Evolutionary conservation across 2,888 invertebrate genomes (phyloP).

Genomic region (Lithophane socia): DNA sequence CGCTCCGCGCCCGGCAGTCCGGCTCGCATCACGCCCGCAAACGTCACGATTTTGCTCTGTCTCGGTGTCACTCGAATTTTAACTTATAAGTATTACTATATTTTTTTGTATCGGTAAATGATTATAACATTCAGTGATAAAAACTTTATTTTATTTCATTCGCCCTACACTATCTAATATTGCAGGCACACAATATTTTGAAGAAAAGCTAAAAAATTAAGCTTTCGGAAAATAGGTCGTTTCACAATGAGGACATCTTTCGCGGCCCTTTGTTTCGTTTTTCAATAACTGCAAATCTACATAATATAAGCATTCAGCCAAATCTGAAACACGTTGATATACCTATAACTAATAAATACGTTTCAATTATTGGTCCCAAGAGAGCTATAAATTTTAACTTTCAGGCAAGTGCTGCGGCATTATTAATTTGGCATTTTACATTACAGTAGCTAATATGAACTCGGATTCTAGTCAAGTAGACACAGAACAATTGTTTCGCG

Average conservation of each 20-base stretch:
- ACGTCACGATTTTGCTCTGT: too few relatives aligned
- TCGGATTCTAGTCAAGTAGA: slow-evolving; percentile 26
- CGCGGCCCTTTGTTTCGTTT: not conserved
- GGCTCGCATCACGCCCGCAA: too few relatives aligned
- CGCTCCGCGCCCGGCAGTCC: too few relatives aligned
- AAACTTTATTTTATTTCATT: too few relatives aligned
- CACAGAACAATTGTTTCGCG: slow-evolving; percentile 37
- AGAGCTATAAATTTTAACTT: slow-evolving; percentile 7
- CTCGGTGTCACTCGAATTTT: too few relatives aligned
- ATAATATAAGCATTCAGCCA: not conserved
- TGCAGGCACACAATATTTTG: not conserved
- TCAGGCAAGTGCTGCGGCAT: not conserved
- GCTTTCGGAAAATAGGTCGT: not conserved
- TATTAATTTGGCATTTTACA: not conserved
- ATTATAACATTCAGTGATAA: too few relatives aligned
- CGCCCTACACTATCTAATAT: too few relatives aligned
- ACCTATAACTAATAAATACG: slow-evolving; percentile 1
- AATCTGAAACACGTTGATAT: not conserved
- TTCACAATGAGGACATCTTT: slow-evolving; percentile 12
- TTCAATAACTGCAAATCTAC: slow-evolving; percentile 7
- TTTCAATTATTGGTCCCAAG: slow-evolving; percentile 3
- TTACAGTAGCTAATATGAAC: slow-evolving; percentile 4
- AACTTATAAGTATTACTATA: too few relatives aligned
- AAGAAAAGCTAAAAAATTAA: not conserved
- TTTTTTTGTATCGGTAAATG: too few relatives aligned